A percentile compares a stretch with the other conserved stretches of the same genome.
Conservation (phyloP, 2,888 invertebrate species). For the Brassicogethes aeneus region DNA sequence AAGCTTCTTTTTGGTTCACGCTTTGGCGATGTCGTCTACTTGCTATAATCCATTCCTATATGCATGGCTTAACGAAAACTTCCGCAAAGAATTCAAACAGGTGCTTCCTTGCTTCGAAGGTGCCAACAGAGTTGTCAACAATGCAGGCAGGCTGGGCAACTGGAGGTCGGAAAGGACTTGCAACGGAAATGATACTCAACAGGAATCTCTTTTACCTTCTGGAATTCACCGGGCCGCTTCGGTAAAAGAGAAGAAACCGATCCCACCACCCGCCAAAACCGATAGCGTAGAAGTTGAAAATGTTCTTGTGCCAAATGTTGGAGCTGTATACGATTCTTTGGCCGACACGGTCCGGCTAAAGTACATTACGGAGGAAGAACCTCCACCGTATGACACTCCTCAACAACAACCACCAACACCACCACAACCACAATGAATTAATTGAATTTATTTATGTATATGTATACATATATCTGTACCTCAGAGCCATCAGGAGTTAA, state of each 20-base stretch:
- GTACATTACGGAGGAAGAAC: conserved; percentile 39
- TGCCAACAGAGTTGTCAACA: conserved; percentile 13
- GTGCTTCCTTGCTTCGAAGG: conserved; percentile 55
- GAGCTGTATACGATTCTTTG: conserved; percentile 36
- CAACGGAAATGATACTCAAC: conserved; percentile 68
- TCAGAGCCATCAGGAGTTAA: too few species aligned
- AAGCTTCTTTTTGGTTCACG: conserved; percentile 83
- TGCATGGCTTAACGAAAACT: conserved; percentile 93
- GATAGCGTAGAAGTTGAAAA: conserved; percentile 49
- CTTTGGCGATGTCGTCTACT: conserved; percentile 87
- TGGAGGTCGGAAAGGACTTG: conserved; percentile 60
- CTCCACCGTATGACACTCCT: conserved; percentile 32
- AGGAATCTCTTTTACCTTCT: conserved; percentile 39
- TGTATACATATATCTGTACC: conserved; percentile 1
- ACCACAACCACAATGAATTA: conserved; percentile 1
- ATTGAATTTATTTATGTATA: not conserved
- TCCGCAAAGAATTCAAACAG: conserved; percentile 80
- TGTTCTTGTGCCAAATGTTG: conserved; percentile 22
- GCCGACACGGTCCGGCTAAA: conserved; percentile 40
- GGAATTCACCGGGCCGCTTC: conserved; percentile 50
- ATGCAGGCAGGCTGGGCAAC: conserved; percentile 41
- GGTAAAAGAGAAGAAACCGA: conserved; percentile 35
- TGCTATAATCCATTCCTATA: conserved; percentile 93
- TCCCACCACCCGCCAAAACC: conserved; percentile 38
- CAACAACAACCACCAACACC: too few species aligned